phyloP scores from a whole-genome alignment of 1,140 invertebrate species.

The Ceratosolen fusciceps region DNA sequence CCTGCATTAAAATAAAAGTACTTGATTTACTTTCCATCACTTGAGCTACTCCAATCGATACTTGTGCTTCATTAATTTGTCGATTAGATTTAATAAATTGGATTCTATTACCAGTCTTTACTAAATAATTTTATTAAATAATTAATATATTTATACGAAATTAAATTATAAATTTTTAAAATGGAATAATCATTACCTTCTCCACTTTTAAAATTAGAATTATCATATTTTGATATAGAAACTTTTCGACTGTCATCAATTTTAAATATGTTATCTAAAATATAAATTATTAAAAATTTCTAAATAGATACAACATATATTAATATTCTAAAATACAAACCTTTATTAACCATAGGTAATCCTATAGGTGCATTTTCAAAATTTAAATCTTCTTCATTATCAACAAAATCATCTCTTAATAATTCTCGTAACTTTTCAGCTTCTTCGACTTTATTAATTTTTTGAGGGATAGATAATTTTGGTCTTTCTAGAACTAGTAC shows the following conservation, averaged over 20 bases:
- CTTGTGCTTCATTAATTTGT: constrained; percentile 45
- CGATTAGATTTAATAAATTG: constrained; percentile 12
- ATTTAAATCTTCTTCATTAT: constrained; percentile 57
- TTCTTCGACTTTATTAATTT: constrained; percentile 61
- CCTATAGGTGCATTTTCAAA: constrained; percentile 57
- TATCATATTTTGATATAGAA: constrained; percentile 38
- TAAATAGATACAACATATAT: not conserved
- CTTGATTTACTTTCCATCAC: constrained; percentile 59
- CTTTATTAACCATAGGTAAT: constrained; percentile 60
- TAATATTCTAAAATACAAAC: constrained; percentile 41
- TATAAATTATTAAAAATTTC: constrained; percentile 22
- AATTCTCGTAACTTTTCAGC: constrained; percentile 61
- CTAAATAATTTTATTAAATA: constrained; percentile 7
- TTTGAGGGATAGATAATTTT: constrained; percentile 62
- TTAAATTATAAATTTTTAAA: not conserved
- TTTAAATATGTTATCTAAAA: constrained; percentile 54
- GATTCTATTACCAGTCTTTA: not conserved
- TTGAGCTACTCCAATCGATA: constrained; percentile 53
- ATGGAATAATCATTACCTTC: too few relatives aligned
- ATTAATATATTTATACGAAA: not conserved
- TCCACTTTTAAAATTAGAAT: constrained; percentile 61
- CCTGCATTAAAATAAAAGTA: constrained; percentile 64
- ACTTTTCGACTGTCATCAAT: constrained; percentile 32
- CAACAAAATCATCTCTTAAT: constrained; percentile 64
- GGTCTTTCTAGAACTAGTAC: constrained; percentile 55